Base-by-base conservation (phyloP, 23 tunicate species). In the Ascidia mentula region DNA sequence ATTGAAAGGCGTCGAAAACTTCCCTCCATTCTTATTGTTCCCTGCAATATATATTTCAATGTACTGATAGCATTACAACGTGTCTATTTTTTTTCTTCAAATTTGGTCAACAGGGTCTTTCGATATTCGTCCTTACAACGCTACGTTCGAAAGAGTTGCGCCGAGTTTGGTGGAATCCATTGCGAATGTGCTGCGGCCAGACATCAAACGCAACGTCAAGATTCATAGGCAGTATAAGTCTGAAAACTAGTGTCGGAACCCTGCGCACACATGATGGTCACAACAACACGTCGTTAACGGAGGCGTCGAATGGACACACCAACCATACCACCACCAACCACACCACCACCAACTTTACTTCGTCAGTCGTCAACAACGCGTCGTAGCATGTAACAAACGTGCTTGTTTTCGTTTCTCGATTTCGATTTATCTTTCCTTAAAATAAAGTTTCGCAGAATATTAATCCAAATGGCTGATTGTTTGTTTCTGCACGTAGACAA, bases 151-250 rank as follows among this genome's bases (percentile, higher is more conserved):
- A 53, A 53, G 65, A 53, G 13, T 28, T 53, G 22, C 65, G 65
- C 24, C 65, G 65, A 26, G 65, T 53, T 28, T 53, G 65, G 65
- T 53, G 65, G 65, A 53, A 53, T 53, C 65, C 65, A 26, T 53
- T 53, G 65, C 65, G 65, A 6, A 1, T 53, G 28, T 53, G 65
- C 13, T 53, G 65, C 24, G 65, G 65, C 22, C 65, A 53, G 13
- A 28, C 65, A 20, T 9, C 65, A 53, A 53, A 28, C 65, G 7
- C 65, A 5, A 53, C 65, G 28, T 53, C 65, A 28, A 53, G 65
- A 28, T 53, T 53, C 13, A 53, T 53, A 28, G 24, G 65, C 65
- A 6, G 2, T 5, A 53, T 9, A 28, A 53, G 12, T 28, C 24
- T 53, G 4, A 53, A 53, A 9, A 53, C 65, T 28, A 53, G 65